Evolutionary conservation across 2,888 invertebrate genomes (phyloP).

Genomic region (Norana najaformis): DNA sequence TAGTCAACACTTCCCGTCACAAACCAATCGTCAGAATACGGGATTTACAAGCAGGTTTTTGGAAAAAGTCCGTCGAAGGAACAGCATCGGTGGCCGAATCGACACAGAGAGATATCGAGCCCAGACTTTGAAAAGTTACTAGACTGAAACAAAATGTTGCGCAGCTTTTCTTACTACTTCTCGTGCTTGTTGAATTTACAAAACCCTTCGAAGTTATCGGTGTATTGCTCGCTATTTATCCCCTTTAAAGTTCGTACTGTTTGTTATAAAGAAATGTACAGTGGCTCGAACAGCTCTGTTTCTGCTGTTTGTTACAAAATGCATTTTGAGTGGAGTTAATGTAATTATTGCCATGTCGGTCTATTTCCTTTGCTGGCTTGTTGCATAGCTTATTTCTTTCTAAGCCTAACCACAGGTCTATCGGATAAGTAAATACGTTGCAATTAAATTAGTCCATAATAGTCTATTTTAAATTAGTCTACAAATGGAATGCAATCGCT

Average conservation of each 20-base stretch:
- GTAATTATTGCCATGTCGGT: not conserved
- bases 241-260: not conserved
- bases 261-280: not conserved
- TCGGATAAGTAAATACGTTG: too few relatives aligned
- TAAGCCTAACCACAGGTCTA: not conserved
- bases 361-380: not conserved
- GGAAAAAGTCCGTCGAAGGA: not conserved
- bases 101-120: too few relatives aligned
- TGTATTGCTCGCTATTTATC: not conserved
- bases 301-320: not conserved
- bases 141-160: too few relatives aligned
- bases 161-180: too few relatives aligned
- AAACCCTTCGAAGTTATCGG: not conserved
- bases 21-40: not conserved
- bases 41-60: not conserved
- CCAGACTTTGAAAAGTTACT: too few relatives aligned
- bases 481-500: too few relatives aligned
- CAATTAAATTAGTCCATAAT: too few relatives aligned
- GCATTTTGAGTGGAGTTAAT: not conserved
- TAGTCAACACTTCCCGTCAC: too few relatives aligned
- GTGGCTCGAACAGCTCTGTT: too few relatives aligned
- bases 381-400: too few relatives aligned
- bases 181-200: not conserved
- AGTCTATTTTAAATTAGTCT: too few relatives aligned
- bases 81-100: not conserved